Evolutionary conservation across 2,888 invertebrate genomes (phyloP).

Genomic region (Dysmachus trigonus): DNA sequence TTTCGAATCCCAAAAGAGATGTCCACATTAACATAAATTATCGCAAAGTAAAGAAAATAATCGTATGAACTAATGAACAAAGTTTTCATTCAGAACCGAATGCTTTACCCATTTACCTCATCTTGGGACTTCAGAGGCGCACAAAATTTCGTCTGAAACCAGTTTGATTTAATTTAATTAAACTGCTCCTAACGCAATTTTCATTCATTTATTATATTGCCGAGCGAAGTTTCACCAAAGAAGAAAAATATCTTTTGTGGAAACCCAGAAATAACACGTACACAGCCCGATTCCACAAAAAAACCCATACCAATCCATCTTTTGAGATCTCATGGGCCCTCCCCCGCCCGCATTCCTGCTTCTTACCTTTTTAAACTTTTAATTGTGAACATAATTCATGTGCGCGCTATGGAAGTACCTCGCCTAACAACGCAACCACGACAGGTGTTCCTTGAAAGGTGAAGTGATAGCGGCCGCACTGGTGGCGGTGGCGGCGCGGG

Average conservation of each 20-base stretch:
- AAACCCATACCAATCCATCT: neutral
- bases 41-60: neutral
- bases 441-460: slow-evolving; percentile 13
- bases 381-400: slow-evolving; percentile 15
- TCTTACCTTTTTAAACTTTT: neutral
- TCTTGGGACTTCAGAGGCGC: neutral
- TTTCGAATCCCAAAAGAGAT: neutral
- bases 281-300: neutral
- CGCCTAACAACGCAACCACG: neutral
- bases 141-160: neutral
- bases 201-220: neutral
- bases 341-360: neutral
- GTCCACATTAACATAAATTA: neutral
- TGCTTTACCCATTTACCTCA: neutral
- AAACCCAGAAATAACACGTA: neutral
- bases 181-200: neutral
- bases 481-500: too few species aligned
- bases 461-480: slow-evolving; percentile 4
- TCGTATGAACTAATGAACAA: neutral
- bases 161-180: neutral
- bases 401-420: neutral
- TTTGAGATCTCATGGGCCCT: neutral
- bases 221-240: neutral
- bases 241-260: neutral
- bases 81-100: neutral